Percentiles rank a stretch among this genome's conserved stretches.
Evolutionary conservation across 2,113 vertebrate genomes (phyloP).

Genomic region (Propithecus coquereli): DNA sequence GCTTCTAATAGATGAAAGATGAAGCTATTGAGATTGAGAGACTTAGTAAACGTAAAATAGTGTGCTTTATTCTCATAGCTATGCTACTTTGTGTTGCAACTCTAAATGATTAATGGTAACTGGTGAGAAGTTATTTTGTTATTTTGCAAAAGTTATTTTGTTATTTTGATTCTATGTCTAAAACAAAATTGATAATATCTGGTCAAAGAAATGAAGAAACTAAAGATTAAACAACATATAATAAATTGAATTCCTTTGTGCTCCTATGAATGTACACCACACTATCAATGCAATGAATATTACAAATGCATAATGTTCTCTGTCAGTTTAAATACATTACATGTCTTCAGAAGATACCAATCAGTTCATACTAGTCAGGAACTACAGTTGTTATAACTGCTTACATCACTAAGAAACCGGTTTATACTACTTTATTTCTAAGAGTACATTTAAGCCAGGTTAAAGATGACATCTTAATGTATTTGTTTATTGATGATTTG

Average conservation of each 20-base stretch:
- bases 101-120: neutral
- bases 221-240: neutral
- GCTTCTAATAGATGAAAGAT: neutral
- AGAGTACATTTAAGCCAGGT: neutral
- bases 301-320: neutral
- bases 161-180: neutral
- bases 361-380: neutral
- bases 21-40: neutral
- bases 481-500: neutral
- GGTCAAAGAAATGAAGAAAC: neutral
- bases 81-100: neutral
- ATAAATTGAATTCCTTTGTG: neutral
- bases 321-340: neutral
- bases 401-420: neutral
- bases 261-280: neutral
- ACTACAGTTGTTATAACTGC: neutral
- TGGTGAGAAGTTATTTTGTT: neutral
- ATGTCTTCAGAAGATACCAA: neutral
- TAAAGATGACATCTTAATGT: neutral
- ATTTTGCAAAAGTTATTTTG: neutral
- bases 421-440: neutral
- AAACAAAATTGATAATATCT: neutral
- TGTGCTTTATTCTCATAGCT: neutral
- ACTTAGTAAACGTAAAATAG: neutral
- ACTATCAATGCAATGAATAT: neutral